Conservation (phyloP, 2,888 invertebrate genomes). For the Aproaerema taeniolella region DNA sequence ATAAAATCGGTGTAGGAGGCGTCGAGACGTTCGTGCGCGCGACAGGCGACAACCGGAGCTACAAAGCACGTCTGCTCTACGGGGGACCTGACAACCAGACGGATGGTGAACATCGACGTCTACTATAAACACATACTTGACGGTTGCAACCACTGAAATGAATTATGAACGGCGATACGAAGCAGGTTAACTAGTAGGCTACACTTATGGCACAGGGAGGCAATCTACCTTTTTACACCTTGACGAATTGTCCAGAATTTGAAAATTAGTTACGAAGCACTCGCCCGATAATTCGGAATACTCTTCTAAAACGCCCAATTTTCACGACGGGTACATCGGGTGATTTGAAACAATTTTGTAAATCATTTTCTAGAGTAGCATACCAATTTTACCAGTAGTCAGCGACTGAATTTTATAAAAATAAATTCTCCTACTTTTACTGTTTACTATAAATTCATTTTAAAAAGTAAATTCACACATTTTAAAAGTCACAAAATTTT, state of each 20-base stretch:
- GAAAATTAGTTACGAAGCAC: slow-evolving; percentile 47
- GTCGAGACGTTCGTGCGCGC: too few species aligned
- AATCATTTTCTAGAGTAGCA: slow-evolving; percentile 67
- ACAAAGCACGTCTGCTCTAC: slow-evolving; percentile 39
- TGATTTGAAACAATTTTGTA: slow-evolving; percentile 52
- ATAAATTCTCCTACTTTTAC: slow-evolving; percentile 58
- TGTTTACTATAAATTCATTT: slow-evolving; percentile 59
- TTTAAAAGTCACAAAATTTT: slow-evolving; percentile 40
- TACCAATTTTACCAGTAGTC: slow-evolving; percentile 68
- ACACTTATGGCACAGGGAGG: slow-evolving; percentile 73
- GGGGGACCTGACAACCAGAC: slow-evolving; percentile 29
- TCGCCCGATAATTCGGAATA: slow-evolving; percentile 45
- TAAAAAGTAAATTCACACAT: slow-evolving; percentile 47
- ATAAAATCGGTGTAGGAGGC: too few species aligned
- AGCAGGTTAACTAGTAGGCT: slow-evolving; percentile 60
- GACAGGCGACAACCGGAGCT: not conserved
- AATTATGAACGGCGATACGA: slow-evolving; percentile 33
- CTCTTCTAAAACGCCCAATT: slow-evolving; percentile 42
- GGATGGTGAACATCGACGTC: slow-evolving; percentile 35
- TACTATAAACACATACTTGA: slow-evolving; percentile 34
- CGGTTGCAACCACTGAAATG: slow-evolving; percentile 53
- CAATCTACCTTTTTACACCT: slow-evolving; percentile 44
- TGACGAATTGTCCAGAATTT: slow-evolving; percentile 33
- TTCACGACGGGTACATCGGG: slow-evolving; percentile 44
- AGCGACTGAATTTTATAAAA: slow-evolving; percentile 74